Evolutionary conservation across 2,888 invertebrate genomes (phyloP), one percentile per base, ranked within the genome.

Genomic region (Agriopis aurantiaria): DNA sequence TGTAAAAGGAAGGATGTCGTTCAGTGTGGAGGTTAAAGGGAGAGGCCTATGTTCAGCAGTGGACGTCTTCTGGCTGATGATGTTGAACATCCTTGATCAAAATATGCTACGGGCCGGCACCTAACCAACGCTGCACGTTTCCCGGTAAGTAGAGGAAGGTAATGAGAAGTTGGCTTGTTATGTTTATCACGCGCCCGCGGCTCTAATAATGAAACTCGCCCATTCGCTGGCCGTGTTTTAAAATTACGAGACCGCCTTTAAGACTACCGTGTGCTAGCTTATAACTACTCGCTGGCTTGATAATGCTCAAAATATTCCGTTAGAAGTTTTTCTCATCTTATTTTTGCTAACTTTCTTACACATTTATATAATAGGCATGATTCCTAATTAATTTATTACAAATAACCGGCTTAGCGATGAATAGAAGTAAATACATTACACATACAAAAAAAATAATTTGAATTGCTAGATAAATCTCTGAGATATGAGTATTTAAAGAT

Each of bases 161-260:
- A 87, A 87, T 87, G 83, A 85, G 87, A 88, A 85, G 82, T 84
- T 80, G 78, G 80, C 82, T 83, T 81, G 85, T 87, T 86, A 82
- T 83, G 80, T 85, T 84, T 75, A 79, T 79, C 75, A 74, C 75
- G 68, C 65, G 71, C 69, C 77, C 68, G 64, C 73, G 68, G 74
- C 72, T 73, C 70, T 66, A 55, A 71, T 71, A 69, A 67, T 65
- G 70, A 71, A 71, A 71, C 66, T 71, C 64, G 70, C 70, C 70
- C 63, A 63, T 69, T 56, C 55, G 14, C 66, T 52, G 65, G 61
- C 66, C 66, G 45, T 58, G 66, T 71, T 71, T 71, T 64, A 67
- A 71, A 71, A 67, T 71, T 63, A 71, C 66, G 65, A 62, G 65
- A 65, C 43, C 57, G 23, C 65, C 53, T 52, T 56, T 53, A 63